These are phyloP conservation scores for Plebejus anna DNA, from an alignment of 2,888 invertebrate species.

Conservation along the genomic window DNA sequence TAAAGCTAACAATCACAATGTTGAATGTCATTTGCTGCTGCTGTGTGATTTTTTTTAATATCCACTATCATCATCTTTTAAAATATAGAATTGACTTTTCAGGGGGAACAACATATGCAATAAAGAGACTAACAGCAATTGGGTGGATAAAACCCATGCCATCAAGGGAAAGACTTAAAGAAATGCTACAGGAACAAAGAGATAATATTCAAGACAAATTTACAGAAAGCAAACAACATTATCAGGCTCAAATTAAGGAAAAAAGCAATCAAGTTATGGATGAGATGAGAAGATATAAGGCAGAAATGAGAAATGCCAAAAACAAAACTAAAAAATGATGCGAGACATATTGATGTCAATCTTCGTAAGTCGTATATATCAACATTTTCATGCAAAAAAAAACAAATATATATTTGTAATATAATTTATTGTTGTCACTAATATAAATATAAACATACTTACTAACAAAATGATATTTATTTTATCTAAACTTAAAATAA, in stretches of 20 bases:
- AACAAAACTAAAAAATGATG: constrained; percentile 68
- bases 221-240: constrained; percentile 75
- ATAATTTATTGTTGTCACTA: constrained; percentile 60
- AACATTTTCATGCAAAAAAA: constrained; percentile 14
- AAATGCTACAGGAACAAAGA: constrained; percentile 81
- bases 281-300: constrained; percentile 73
- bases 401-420: constrained; percentile 39
- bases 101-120: constrained; percentile 93
- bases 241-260: constrained; percentile 65
- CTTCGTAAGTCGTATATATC: background rate
- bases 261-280: constrained; percentile 70
- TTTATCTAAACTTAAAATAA: constrained; percentile 50
- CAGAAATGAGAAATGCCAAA: constrained; percentile 72
- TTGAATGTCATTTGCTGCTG: background rate
- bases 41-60: background rate
- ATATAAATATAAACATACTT: constrained; percentile 60
- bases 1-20: background rate
- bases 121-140: constrained; percentile 87
- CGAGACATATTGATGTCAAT: constrained; percentile 31
- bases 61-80: background rate
- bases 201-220: constrained; percentile 81
- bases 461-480: constrained; percentile 42
- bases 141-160: constrained; percentile 93
- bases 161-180: constrained; percentile 81
- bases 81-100: constrained; percentile 35